Evolutionary conservation across 2,888 invertebrate genomes (phyloP).

Genomic region (Micropterix aruncella): DNA sequence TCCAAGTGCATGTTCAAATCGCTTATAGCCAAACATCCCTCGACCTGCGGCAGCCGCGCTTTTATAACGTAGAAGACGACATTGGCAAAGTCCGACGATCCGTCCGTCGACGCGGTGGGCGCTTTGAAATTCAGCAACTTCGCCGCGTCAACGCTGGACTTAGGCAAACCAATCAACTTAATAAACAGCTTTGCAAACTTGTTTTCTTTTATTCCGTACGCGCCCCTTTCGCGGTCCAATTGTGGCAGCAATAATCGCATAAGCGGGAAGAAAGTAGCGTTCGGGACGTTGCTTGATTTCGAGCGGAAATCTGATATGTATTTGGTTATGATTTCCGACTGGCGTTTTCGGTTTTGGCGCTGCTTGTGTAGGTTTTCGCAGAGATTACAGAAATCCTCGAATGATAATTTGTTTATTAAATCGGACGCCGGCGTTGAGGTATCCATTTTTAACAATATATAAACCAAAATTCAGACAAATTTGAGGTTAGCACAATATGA

Average conservation of each 20-base stretch:
- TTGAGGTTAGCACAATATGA: no score
- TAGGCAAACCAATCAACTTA: slow-evolving; percentile 60
- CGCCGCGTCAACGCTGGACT: slow-evolving; percentile 35
- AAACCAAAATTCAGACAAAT: no score
- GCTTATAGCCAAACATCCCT: slow-evolving; percentile 43
- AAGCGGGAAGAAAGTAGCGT: slow-evolving; percentile 52
- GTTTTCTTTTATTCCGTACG: slow-evolving; percentile 73
- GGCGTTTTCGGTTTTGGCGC: slow-evolving; percentile 24
- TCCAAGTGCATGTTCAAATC: slow-evolving; percentile 66
- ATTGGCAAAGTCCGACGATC: slow-evolving; percentile 65
- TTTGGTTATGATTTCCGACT: slow-evolving; percentile 28
- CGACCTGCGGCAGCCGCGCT: slow-evolving; percentile 26
- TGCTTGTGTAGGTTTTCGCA: slow-evolving; percentile 44
- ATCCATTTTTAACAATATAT: no score
- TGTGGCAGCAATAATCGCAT: slow-evolving; percentile 68
- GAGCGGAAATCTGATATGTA: slow-evolving; percentile 36
- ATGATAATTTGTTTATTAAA: slow-evolving; percentile 29
- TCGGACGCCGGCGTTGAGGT: no score
- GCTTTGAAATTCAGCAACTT: slow-evolving; percentile 28
- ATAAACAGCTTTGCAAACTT: slow-evolving; percentile 59
- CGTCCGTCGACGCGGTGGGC: slow-evolving; percentile 32
- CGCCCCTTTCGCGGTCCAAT: slow-evolving; percentile 61
- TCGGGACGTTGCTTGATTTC: slow-evolving; percentile 20
- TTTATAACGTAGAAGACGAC: slow-evolving; percentile 59
- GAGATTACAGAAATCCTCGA: slow-evolving; percentile 40